Conservation (phyloP, 2,797 vertebrate genomes). For the Alosa sapidissima region DNA sequence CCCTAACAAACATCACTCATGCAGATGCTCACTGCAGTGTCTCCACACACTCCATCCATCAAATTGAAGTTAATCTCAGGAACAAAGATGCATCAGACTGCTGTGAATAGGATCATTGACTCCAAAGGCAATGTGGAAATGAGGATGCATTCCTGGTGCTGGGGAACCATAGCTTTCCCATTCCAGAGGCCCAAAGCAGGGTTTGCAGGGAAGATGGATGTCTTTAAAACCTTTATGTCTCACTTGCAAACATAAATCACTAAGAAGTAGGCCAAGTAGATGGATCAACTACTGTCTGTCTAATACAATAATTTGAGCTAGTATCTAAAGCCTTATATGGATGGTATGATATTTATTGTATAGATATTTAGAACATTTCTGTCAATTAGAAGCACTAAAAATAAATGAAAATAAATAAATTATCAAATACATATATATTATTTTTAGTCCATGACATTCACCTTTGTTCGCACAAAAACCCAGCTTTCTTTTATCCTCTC, state of each 20-base stretch:
- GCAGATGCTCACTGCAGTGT: not conserved
- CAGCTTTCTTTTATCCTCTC: not conserved
- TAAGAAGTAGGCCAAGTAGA: slow-evolving; percentile 54
- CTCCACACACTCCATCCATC: slow-evolving; percentile 58
- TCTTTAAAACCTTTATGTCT: slow-evolving; percentile 54
- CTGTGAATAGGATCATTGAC: slow-evolving; percentile 62
- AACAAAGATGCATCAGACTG: slow-evolving; percentile 63
- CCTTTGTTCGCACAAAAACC: not conserved
- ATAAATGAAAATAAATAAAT: too few species aligned
- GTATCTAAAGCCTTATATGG: not conserved
- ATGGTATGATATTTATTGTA: not conserved
- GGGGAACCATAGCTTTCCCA: slow-evolving; percentile 52
- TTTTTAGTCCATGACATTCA: not conserved
- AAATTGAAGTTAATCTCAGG: slow-evolving; percentile 62
- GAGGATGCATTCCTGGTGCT: slow-evolving; percentile 42
- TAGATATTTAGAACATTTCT: not conserved
- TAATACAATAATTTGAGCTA: slow-evolving; percentile 32
- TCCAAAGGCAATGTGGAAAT: slow-evolving; percentile 42
- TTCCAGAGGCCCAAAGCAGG: slow-evolving; percentile 46
- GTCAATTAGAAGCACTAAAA: not conserved
- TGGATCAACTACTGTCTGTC: slow-evolving; percentile 49
- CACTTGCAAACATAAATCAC: slow-evolving; percentile 59
- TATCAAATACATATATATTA: not conserved
- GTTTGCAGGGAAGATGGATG: slow-evolving; percentile 56
- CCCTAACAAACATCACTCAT: slow-evolving; percentile 44